These are phyloP conservation scores for Gallinago paraguaiae DNA, from an alignment of 2,113 vertebrate genomes.

Conservation along the genomic window DNA sequence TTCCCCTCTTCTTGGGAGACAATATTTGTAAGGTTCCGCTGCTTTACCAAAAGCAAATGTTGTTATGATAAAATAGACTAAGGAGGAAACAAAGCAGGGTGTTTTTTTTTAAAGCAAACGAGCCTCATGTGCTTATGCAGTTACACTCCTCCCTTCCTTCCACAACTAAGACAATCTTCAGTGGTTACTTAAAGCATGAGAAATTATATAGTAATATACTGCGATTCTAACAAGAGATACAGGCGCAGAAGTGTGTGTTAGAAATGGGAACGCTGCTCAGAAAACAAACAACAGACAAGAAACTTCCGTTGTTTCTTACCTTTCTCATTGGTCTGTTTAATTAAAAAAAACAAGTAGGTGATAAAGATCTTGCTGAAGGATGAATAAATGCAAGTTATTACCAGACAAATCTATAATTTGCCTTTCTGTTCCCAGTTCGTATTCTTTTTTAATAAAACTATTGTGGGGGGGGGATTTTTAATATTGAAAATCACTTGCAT, in stretches of 20 bases:
- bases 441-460: not conserved
- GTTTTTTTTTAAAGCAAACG: conserved; percentile 33
- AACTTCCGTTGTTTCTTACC: conserved; percentile 35
- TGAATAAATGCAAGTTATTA: conserved; percentile 9
- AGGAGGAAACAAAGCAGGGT: conserved; percentile 56
- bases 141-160: conserved; percentile 44
- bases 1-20: not conserved
- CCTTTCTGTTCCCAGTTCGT: not conserved
- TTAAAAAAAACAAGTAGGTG: conserved; percentile 51
- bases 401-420: not conserved
- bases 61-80: conserved; percentile 53
- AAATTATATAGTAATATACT: conserved; percentile 27
- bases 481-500: not conserved
- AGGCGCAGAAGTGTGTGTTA: not conserved
- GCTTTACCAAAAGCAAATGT: conserved; percentile 38
- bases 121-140: conserved; percentile 13
- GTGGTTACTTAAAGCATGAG: conserved; percentile 32
- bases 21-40: not conserved
- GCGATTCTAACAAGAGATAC: conserved; percentile 29
- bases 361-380: conserved; percentile 53
- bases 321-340: conserved; percentile 43
- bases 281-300: conserved; percentile 1
- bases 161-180: conserved; percentile 21
- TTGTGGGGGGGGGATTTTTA: not conserved
- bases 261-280: conserved; percentile 33